phyloP scores from a whole-genome alignment of 2,113 vertebrate genomes.

The Dicentrarchus labrax region DNA sequence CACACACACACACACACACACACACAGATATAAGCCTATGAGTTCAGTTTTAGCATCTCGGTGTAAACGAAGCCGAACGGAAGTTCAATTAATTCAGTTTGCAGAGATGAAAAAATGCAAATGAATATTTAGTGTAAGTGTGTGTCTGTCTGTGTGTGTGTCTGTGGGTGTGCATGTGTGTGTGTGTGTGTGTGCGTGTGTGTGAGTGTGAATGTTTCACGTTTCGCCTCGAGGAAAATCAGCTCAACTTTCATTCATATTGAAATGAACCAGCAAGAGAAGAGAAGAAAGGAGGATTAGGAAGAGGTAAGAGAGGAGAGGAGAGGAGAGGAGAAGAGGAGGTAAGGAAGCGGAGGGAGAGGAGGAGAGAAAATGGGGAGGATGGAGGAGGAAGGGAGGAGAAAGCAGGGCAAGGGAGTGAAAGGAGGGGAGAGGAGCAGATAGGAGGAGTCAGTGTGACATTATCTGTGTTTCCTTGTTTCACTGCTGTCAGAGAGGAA shows the following conservation, averaged over 20 bases:
- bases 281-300: not conserved
- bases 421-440: not conserved
- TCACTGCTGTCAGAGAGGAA: slow-evolving; percentile 46
- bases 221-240: slow-evolving; percentile 59
- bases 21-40: not conserved
- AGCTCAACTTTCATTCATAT: slow-evolving; percentile 69
- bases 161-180: not conserved
- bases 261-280: slow-evolving; percentile 63
- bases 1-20: slow-evolving; percentile 12
- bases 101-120: slow-evolving; percentile 44
- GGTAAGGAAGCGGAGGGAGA: not conserved
- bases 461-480: slow-evolving; percentile 52
- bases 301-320: not conserved
- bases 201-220: not conserved
- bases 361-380: not conserved
- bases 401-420: not conserved
- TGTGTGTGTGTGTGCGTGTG: not conserved
- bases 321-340: not conserved
- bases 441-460: slow-evolving; percentile 36
- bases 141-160: slow-evolving; percentile 2
- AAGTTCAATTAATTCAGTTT: slow-evolving; percentile 63
- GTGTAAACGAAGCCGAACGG: slow-evolving; percentile 36
- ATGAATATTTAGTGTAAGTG: slow-evolving; percentile 21
- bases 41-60: slow-evolving; percentile 20
- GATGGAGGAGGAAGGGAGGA: not conserved